Conservation (phyloP, 2,797 vertebrate genomes). For the Crenuchus spilurus region DNA sequence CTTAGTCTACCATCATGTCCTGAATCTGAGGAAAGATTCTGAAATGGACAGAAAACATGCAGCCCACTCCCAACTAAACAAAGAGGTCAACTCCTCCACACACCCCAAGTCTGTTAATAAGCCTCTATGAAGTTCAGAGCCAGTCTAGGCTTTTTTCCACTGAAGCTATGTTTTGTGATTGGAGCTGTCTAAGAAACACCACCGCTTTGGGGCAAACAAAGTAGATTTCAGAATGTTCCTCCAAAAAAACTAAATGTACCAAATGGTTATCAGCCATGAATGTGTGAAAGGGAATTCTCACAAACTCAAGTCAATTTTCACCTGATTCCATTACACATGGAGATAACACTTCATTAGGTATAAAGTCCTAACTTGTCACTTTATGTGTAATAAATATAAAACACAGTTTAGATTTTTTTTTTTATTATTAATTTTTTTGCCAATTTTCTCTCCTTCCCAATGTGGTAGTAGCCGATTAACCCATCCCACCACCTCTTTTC, state of each 20-base stretch:
- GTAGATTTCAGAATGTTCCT: not conserved
- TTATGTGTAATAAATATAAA: too few species aligned
- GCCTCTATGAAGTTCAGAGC: slow-evolving; percentile 15
- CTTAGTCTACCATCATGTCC: slow-evolving; percentile 61
- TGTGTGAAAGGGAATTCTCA: too few species aligned
- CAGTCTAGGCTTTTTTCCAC: slow-evolving; percentile 10
- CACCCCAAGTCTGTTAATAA: slow-evolving; percentile 38
- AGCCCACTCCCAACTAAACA: slow-evolving; percentile 25
- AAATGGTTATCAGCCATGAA: too few species aligned
- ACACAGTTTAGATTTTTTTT: too few species aligned
- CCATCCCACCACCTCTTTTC: too few species aligned
- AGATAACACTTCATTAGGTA: not conserved
- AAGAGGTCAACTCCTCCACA: slow-evolving; percentile 52
- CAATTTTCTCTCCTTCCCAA: too few species aligned
- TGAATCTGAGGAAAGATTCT: slow-evolving; percentile 43
- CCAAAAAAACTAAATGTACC: not conserved
- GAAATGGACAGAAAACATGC: slow-evolving; percentile 50
- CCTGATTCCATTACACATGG: not conserved
- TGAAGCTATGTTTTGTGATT: not conserved
- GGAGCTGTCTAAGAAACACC: not conserved
- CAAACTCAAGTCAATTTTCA: not conserved
- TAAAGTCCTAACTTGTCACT: not conserved
- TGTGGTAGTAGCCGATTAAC: too few species aligned
- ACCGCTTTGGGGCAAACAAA: not conserved
- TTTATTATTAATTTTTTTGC: too few species aligned